Conservation (phyloP, 2,888 invertebrate species). For the Nemotelus pantherinus region DNA sequence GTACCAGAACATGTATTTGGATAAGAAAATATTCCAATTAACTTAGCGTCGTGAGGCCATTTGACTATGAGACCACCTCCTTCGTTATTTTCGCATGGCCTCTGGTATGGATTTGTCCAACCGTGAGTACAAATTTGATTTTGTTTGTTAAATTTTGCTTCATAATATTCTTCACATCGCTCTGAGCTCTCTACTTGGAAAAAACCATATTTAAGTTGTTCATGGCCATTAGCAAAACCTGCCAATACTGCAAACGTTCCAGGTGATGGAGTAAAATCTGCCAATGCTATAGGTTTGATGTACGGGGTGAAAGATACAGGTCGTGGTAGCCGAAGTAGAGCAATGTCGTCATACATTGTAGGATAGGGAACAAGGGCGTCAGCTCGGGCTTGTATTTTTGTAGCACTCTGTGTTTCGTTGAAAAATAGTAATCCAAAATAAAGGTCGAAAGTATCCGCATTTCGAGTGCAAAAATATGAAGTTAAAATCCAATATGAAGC, state of each 20-base stretch:
- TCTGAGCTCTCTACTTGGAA: conserved; percentile 3
- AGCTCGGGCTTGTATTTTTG: neutral
- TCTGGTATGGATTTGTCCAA: conserved; percentile 39
- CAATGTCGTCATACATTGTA: neutral
- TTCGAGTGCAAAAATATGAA: conserved; percentile 1
- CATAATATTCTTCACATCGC: conserved; percentile 1
- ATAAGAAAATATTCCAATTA: conserved; percentile 24
- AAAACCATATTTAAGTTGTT: conserved; percentile 35
- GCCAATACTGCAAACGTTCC: conserved; percentile 30
- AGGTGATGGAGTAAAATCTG: neutral
- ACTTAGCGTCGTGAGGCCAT: conserved; percentile 8
- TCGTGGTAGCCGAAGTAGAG: conserved; percentile 6
- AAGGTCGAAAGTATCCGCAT: neutral
- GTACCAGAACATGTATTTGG: conserved; percentile 17
- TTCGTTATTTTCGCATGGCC: conserved; percentile 31
- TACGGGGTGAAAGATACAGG: neutral
- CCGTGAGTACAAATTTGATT: conserved; percentile 29
- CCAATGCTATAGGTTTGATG: conserved; percentile 1
- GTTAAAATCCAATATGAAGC: conserved; percentile 9
- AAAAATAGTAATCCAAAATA: conserved; percentile 25
- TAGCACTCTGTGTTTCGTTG: conserved; percentile 20
- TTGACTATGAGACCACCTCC: conserved; percentile 22
- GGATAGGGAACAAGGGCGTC: conserved; percentile 21
- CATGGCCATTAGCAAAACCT: conserved; percentile 18
- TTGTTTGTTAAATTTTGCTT: neutral